Evolutionary conservation across 2,888 invertebrate genomes (phyloP).

Genomic region (Eupithecia exiguata): DNA sequence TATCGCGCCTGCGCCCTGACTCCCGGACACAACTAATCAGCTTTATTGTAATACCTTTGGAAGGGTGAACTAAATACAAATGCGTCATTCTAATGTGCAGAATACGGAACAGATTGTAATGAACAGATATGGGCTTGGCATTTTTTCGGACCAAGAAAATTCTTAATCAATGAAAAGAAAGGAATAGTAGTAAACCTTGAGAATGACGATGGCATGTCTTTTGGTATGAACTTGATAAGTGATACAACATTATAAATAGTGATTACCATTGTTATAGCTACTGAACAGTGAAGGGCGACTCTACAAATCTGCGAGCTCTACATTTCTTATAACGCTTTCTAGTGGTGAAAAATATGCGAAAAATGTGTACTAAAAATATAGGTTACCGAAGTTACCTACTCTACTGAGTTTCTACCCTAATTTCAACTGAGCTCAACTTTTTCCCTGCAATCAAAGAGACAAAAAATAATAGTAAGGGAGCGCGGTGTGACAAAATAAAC

Average conservation of each 20-base stretch:
- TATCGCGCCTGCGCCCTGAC: slow-evolving; percentile 78
- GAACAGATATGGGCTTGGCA: not conserved
- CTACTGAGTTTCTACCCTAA: not conserved
- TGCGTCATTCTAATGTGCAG: not conserved
- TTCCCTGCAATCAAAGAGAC: slow-evolving; percentile 41
- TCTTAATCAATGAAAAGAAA: too few relatives aligned
- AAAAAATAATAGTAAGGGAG: slow-evolving; percentile 32
- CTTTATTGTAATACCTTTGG: slow-evolving; percentile 80
- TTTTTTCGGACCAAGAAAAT: too few relatives aligned
- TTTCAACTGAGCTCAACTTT: not conserved
- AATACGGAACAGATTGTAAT: not conserved
- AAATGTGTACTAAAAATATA: not conserved
- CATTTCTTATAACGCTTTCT: not conserved
- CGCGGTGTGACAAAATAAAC: slow-evolving; percentile 71
- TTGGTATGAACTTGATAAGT: too few relatives aligned
- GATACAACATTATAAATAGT: too few relatives aligned
- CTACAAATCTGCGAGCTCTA: not conserved
- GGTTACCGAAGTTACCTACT: not conserved
- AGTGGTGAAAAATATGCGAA: not conserved
- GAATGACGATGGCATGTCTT: too few relatives aligned
- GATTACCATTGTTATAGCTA: too few relatives aligned
- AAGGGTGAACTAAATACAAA: slow-evolving; percentile 46
- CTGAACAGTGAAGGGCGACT: not conserved
- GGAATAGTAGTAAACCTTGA: too few relatives aligned
- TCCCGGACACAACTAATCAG: slow-evolving; percentile 70